These are phyloP conservation scores for Zaprionus lineosus DNA, from an alignment of 2,888 invertebrate genomes.

Conservation along the genomic window DNA sequence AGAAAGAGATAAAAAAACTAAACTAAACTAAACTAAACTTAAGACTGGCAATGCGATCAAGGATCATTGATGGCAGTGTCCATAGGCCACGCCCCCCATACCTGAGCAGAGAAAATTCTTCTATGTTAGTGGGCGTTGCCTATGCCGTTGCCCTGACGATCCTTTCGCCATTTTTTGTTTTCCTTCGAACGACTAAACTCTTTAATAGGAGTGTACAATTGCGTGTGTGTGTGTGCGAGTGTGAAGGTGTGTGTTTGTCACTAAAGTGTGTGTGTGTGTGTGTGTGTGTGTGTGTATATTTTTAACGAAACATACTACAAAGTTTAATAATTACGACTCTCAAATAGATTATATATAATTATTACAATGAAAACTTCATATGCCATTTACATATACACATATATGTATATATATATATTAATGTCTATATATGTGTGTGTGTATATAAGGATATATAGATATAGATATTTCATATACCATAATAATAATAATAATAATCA, in stretches of 20 bases:
- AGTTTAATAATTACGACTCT: slow-evolving; percentile 65
- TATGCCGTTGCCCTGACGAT: slow-evolving; percentile 15
- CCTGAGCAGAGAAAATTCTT: slow-evolving; percentile 75
- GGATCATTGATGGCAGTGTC: slow-evolving; percentile 3
- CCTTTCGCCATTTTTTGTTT: slow-evolving; percentile 10
- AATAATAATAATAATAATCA: slow-evolving; percentile 34
- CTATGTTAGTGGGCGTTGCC: slow-evolving; percentile 69
- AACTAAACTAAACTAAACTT: slow-evolving; percentile 52
- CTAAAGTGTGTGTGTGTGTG: slow-evolving; percentile 31
- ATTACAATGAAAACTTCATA: slow-evolving; percentile 74
- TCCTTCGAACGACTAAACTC: slow-evolving; percentile 8
- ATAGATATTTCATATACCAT: slow-evolving; percentile 66
- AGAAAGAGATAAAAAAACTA: slow-evolving; percentile 22
- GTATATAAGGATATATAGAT: too few species aligned
- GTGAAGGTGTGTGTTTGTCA: slow-evolving; percentile 25
- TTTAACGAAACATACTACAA: slow-evolving; percentile 72
- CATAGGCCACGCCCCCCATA: slow-evolving; percentile 61
- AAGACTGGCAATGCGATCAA: slow-evolving; percentile 43
- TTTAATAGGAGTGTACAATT: slow-evolving; percentile 29
- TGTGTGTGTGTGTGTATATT: slow-evolving; percentile 35
- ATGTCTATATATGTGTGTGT: slow-evolving; percentile 21
- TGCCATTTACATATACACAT: slow-evolving; percentile 65
- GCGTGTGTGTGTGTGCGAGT: slow-evolving; percentile 20
- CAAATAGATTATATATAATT: slow-evolving; percentile 74
- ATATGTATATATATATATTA: slow-evolving; percentile 36